These are phyloP conservation scores for Ethmia dodecea DNA, from an alignment of 2,888 invertebrate genomes.

Conservation along the genomic window DNA sequence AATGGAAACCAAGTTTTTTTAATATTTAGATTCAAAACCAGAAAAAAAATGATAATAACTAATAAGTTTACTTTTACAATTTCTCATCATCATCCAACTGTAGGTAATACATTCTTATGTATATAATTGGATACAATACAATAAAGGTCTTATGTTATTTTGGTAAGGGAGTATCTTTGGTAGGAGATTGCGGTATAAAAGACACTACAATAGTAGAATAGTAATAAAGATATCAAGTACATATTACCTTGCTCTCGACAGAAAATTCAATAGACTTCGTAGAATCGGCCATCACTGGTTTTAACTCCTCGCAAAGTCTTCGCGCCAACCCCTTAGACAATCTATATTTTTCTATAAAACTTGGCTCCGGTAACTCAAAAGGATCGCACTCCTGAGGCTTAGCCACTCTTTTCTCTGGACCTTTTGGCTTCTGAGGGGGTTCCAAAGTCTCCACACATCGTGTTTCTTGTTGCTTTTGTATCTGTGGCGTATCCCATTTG, in stretches of 20 bases:
- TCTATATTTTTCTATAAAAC: slow-evolving; percentile 58
- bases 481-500: slow-evolving; percentile 66
- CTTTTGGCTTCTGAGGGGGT: slow-evolving; percentile 38
- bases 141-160: too few species aligned
- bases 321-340: slow-evolving; percentile 58
- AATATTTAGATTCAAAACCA: too few species aligned
- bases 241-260: slow-evolving; percentile 58
- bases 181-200: too few species aligned
- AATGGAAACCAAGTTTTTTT: too few species aligned
- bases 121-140: too few species aligned
- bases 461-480: slow-evolving; percentile 41
- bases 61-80: too few species aligned
- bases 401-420: slow-evolving; percentile 51
- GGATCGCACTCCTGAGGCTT: slow-evolving; percentile 55
- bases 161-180: too few species aligned
- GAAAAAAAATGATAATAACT: too few species aligned
- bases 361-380: slow-evolving; percentile 52
- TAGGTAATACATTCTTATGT: too few species aligned
- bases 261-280: slow-evolving; percentile 63
- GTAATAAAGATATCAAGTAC: too few species aligned
- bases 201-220: too few species aligned
- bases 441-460: slow-evolving; percentile 38
- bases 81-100: too few species aligned
- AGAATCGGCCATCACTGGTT: slow-evolving; percentile 63
- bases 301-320: slow-evolving; percentile 52